A percentile compares a stretch with the other conserved stretches of the same genome.
Evolutionary conservation across 1,140 invertebrate species (phyloP).

Genomic region (Pentalonia nigronervosa): DNA sequence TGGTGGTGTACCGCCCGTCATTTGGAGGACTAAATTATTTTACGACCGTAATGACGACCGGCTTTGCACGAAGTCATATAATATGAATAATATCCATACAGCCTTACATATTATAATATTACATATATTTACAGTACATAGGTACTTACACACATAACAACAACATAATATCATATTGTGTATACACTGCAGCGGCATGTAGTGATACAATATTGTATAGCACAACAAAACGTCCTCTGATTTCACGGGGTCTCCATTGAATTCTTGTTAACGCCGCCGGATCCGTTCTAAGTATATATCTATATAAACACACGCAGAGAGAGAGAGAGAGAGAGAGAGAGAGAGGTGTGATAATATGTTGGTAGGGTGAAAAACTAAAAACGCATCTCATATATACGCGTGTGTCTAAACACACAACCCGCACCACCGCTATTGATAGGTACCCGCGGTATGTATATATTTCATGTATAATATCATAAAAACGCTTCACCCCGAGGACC

Average conservation of each 20-base stretch:
- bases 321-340: accelerated
- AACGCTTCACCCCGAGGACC: constrained; percentile 26
- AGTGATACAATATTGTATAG: neutral
- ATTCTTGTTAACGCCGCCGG: constrained; percentile 51
- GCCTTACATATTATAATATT: neutral
- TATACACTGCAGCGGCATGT: neutral
- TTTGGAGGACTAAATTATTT: constrained; percentile 37
- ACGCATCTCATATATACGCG: neutral
- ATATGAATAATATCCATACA: neutral
- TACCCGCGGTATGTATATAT: no score
- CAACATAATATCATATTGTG: neutral
- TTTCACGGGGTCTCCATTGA: constrained; percentile 35
- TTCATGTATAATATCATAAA: neutral
- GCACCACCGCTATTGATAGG: neutral
- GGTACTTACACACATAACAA: neutral
- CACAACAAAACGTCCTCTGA: neutral
- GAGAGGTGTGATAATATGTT: neutral
- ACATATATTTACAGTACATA: neutral
- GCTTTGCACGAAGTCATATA: neutral
- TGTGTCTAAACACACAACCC: constrained; percentile 33
- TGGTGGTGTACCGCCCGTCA: neutral
- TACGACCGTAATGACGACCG: neutral
- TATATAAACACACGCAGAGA: no score
- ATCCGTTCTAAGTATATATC: neutral
- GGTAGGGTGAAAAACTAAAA: neutral